phyloP scores from a whole-genome alignment of 2,797 vertebrate genomes.

The Chelonia mydas region DNA sequence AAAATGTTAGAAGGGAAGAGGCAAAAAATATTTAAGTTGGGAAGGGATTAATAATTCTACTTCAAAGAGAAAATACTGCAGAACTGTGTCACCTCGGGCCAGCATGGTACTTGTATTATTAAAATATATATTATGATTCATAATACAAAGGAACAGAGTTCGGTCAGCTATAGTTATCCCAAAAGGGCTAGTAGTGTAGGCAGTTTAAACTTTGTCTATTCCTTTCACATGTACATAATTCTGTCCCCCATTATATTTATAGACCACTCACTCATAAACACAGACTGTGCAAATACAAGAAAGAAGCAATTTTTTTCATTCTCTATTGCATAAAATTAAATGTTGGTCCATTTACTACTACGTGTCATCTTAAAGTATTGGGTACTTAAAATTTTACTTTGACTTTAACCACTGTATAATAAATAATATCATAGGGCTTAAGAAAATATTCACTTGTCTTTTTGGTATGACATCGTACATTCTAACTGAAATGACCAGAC shows the following conservation, averaged over 20 bases:
- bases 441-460: slow-evolving; percentile 18
- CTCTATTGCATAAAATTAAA: neutral
- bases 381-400: neutral
- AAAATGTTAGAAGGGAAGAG: neutral
- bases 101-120: neutral
- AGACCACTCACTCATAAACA: neutral
- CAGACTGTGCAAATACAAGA: neutral
- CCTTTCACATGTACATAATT: neutral
- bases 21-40: neutral
- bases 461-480: slow-evolving; percentile 9
- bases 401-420: neutral
- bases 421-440: neutral
- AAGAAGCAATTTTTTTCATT: neutral
- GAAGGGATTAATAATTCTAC: neutral
- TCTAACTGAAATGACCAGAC: neutral
- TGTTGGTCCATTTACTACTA: neutral
- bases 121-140: neutral
- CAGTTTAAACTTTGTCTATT: neutral
- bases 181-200: neutral
- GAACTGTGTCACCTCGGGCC: neutral
- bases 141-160: neutral
- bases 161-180: neutral
- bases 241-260: neutral
- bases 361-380: neutral
- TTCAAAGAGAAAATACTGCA: neutral